Base-by-base conservation (phyloP, 2,797 vertebrate species). In the Poeciliopsis turneri region DNA sequence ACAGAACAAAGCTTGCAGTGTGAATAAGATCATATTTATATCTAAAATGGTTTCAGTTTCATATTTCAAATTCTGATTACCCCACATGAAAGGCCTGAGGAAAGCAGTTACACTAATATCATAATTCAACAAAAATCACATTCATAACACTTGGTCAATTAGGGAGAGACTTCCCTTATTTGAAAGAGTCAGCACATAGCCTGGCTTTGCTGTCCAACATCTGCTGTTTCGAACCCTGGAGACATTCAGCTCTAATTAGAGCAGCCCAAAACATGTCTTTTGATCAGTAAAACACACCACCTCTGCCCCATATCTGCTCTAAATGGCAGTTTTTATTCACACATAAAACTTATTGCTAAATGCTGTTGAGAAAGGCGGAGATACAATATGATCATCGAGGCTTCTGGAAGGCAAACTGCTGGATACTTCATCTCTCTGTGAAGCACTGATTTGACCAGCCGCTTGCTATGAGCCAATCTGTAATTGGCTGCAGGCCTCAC, bases 401-500 rank as follows among this genome's bases (percentile, higher is more conserved):
- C 64, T 81, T 84, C 64, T 66, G 81, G 77, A 30, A 76, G 76
- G 72, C 68, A 71, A 85, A 71, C 83, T 80, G 86, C 88, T 91
- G 89, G 84, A 53, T 55, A 82, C 82, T 92, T 84, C 79, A 83
- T 89, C 82, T 89, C 82, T 78, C 78, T 75, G 81, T 80, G 82
- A 89, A 89, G 82, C 81, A 68, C 36, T 80, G 93, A 93, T 93
- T 91, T 92, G 91, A 91, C 89, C 92, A 84, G 82, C 83, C 23
- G 73, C 88, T 83, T 51, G 81, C 85, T 89, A 77, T 79, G 75
- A 90, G 88, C 91, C 77, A 77, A 90, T 91, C 89, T 92, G 78
- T 88, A 83, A 95, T 96, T 96, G 93, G 96, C 94, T 92, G 92
- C 94, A 91, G 92, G 91, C 92, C 95, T 94, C 94, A 95, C 88